Conservation (phyloP, 1,140 invertebrate species). For the Andrena cerasifolii region DNA sequence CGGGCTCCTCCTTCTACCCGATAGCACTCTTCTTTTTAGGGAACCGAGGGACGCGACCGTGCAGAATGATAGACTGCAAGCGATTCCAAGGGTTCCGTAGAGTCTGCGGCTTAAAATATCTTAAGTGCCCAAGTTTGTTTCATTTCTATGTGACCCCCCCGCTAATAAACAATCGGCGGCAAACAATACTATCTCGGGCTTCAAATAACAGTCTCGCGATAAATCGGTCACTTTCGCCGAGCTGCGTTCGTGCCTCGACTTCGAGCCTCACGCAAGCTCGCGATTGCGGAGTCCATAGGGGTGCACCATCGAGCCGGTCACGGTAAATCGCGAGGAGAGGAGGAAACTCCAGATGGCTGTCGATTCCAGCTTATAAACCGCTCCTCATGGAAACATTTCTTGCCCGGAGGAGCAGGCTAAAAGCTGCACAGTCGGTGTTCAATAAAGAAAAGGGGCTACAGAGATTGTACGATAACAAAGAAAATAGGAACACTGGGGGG, state of each 20-base stretch:
- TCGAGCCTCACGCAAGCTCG: not conserved
- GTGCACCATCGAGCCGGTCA: too few species aligned
- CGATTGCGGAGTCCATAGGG: not conserved
- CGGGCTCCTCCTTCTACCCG: slow-evolving; percentile 24
- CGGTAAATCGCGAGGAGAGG: slow-evolving; percentile 16
- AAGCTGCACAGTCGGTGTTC: slow-evolving; percentile 5
- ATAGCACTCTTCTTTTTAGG: not conserved
- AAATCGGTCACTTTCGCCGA: too few species aligned
- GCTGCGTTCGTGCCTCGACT: not conserved
- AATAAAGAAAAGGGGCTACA: slow-evolving; percentile 37
- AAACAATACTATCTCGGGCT: too few species aligned
- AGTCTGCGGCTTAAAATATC: too few species aligned
- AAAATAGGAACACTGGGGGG: slow-evolving; percentile 41
- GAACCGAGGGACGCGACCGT: not conserved
- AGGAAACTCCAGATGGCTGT: slow-evolving; percentile 20
- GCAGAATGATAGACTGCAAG: too few species aligned
- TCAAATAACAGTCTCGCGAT: too few species aligned
- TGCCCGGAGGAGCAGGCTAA: not conserved
- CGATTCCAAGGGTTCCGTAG: too few species aligned
- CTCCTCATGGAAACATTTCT: slow-evolving; percentile 4
- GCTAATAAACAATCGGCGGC: too few species aligned
- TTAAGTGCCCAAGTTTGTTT: too few species aligned
- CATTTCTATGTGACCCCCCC: too few species aligned
- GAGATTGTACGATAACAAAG: slow-evolving; percentile 59
- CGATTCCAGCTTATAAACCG: slow-evolving; percentile 41